Base-by-base conservation (phyloP, 2,797 vertebrate genomes). In the Spheniscus humboldti region DNA sequence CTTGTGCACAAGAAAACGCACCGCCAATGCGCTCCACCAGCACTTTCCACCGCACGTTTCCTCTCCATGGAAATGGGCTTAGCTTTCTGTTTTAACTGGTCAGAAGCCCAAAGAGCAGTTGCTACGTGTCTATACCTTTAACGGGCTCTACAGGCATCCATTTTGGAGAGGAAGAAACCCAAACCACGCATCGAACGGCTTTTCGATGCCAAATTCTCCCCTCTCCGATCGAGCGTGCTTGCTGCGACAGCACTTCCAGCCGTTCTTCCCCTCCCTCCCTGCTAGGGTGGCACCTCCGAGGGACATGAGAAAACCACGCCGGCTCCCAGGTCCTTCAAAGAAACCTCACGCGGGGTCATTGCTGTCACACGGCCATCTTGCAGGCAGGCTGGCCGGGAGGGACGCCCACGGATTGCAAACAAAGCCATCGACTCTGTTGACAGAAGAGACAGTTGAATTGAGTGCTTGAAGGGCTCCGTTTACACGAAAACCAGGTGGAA, bases 1-100 rank as follows among this genome's bases (percentile, higher is more conserved):
- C 4, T 0, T 5, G 37, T 0, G 0, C 30, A 3, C 1, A 1
- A 50, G 57, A 74, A 86, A 52, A 76, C 1, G 37, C 0, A 0
- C n/a, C 20, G 87, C 88, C 39, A 41, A 13, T 3, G 3, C 0
- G 2, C 62, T 74, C 53, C 67, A n/a, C 27, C 27, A 8, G 39
- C 13, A 11, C 66, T 37, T 50, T 55, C 69, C 52, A 59, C 31
- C 3, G 0, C 39, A 0, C 0, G 5, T 69, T 74, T 73, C 72
- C 83, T 67, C 69, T 62, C 69, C 5, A 11, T 24, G 50, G 68
- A 94, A 73, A 11, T 33, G 52, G 41, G 79, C 48, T 92, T 52
- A 16, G 62, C 50, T 72, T 59, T 60, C 52, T 19, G 39, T 19
- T 55, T 55, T 18, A 37, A 62, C 50, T 15, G 39, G 45, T 56